Base-by-base conservation (phyloP, 2,888 invertebrate species). In the Branchellion lobata region DNA sequence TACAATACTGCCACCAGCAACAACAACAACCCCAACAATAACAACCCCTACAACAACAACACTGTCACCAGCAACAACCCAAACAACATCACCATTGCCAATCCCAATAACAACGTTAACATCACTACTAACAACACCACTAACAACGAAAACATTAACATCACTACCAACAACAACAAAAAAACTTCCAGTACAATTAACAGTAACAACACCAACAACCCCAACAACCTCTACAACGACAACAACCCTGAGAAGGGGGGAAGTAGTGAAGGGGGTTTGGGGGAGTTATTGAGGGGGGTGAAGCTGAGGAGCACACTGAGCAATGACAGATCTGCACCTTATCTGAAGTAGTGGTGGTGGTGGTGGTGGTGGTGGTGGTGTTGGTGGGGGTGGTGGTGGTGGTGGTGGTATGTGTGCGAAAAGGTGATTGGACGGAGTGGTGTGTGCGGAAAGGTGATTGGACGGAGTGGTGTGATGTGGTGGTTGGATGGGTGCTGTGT, bases 241-340 rank as follows among this genome's bases (percentile, higher is more conserved):
- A 18, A 21, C 31, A 29, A 69, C 14, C 14, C 3, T 69, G 33
- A 34, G 8, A n/a, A 29, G 14, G 33, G 27, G 8, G 33, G 14
- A 8, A 29, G n/a, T 69, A 69, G 27, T 69, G 33, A 69, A 27
- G 33, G 27, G 3, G 71, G 29, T 1, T 72, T 72, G 2, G 36
- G 40, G 3, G 21, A 27, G 14, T 11, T 75, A 53, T 18, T 75
- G 53, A 75, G 75, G 51, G 53, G 53, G 0, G 75, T 75, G 51
- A 51, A 14, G 2, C 53, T 75, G 0, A 47, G 75, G 27, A 75
- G 29, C 51, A 75, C 75, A 27, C 8, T 75, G 0, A 31, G 47
- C 53, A 47, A 75, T 51, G 75, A 75, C 33, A 5, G 75, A 11
- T 75, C 75, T 40, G 75, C 75, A 2, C 75, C 75, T 11, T 33